Conservation (phyloP, 2,888 invertebrate species). For the Penaeus monodon region DNA sequence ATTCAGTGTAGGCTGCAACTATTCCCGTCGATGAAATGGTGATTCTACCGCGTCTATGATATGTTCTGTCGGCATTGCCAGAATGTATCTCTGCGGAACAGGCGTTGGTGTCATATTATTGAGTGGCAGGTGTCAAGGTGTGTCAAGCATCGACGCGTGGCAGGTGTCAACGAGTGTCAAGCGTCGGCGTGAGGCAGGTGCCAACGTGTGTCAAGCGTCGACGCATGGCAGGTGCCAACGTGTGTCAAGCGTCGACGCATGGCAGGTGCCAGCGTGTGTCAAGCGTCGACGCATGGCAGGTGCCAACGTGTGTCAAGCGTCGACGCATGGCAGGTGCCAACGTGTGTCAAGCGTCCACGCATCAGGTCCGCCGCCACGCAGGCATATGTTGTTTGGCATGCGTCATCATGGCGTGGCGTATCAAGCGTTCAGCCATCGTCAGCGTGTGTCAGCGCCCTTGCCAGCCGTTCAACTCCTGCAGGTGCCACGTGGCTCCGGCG, state of each 20-base stretch:
- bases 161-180: constrained; percentile 27
- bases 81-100: not conserved
- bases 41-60: too few relatives aligned
- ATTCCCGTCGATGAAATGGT: too few relatives aligned
- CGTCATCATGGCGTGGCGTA: constrained; percentile 38
- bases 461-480: too few relatives aligned
- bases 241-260: too few relatives aligned
- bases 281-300: constrained; percentile 9
- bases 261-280: constrained; percentile 9
- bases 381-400: too few relatives aligned
- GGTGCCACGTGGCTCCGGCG: too few relatives aligned
- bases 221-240: too few relatives aligned
- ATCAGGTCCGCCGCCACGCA: too few relatives aligned
- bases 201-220: not conserved
- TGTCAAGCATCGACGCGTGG: constrained; percentile 1
- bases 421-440: not conserved
- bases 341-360: constrained; percentile 23
- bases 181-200: constrained; percentile 24
- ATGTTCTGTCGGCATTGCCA: not conserved
- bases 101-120: not conserved
- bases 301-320: constrained; percentile 35
- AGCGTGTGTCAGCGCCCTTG: too few relatives aligned
- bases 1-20: too few relatives aligned
- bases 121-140: not conserved
- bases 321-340: constrained; percentile 27